Base-by-base conservation (phyloP, 2,888 invertebrate species). In the Diarsia dahlii region DNA sequence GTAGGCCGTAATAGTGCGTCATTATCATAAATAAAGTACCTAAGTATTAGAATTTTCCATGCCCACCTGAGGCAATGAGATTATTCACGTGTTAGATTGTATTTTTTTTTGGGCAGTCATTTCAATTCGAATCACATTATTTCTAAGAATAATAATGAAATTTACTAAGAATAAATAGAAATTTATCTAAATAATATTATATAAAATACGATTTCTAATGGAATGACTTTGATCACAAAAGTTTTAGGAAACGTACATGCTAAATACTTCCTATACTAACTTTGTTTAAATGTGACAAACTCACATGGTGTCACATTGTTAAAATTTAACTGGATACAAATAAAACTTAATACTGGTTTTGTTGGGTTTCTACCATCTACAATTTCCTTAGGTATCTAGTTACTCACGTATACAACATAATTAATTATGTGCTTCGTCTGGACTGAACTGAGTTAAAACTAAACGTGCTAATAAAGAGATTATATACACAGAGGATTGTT, bases 141-240 rank as follows among this genome's bases (percentile, higher is more conserved):
- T 69, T 65, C 63, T 73, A 78, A 58, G 2, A 67, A 68, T 77
- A 72, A 46, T 60, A 74, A 80, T 67, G 48, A 72, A 73, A 84
- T 71, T 78, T 80, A 80, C 81, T 84, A 84, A 70, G 39, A 87
- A 87, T 87, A 87, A 87, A 87, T 85, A 87, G 71, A 78, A 85
- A 83, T 76, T 76, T 84, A 80, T 78, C 81, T 87, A 85, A 87
- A 80, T 63, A 18, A 60, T 63, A 45, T 81, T 85, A 85, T 71
- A 71, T 80, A 78, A 81, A 80, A 78, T 74, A 81, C 77, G 52
- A 84, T 81, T 70, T 83, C 83, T 88, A 84, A 87, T 90, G 92
- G 92, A 92, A 92, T 92, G 92, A 90, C 86, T 90, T 89, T 84
- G 88, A 92, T 92, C 91, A 92, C 92, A 91, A 87, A 80, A 71